Evolutionary conservation across 2,888 invertebrate species (phyloP), one percentile per base, ranked within the genome.

Genomic region (Biston stratarius): DNA sequence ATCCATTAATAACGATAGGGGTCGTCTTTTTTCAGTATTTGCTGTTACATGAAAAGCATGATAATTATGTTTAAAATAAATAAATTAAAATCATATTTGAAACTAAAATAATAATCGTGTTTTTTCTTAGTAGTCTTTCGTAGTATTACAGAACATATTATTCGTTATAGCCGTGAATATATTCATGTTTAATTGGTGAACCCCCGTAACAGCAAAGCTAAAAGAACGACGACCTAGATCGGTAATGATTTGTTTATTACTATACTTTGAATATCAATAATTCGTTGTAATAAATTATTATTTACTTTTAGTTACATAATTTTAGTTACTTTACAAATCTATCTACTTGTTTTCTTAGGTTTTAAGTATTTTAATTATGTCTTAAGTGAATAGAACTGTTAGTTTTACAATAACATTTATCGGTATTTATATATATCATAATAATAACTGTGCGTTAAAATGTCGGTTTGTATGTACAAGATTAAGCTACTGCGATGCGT

Each of bases 211-310:
- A 59, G 49, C 59, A 24, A 38, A 33, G 15, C 38, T 40, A 42
- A 58, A 49, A 42, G 12, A 58, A 45, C 38, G 33, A 49, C 49
- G 49, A 42, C 59, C 40, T 40, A 38, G 10, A 40, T 48, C 38
- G 48, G 15, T 40, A 38, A 24, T 59, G 47, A 24, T 59, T 49
- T n/a, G 77, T 81, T 77, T 84, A 81, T 82, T 79, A 82, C 71
- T 73, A 76, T 11, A 56, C 61, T 77, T 82, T 81, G 71, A 79
- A 82, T 85, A 87, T 86, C 82, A 83, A 82, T 90, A 92, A 84
- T 92, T 92, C 91, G 92, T 92, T 92, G 92, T 86, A 84, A 84
- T 89, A 86, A 81, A 82, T 87, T 84, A 84, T 81, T 85, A 84
- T 76, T 81, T 80, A 77, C 75, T 77, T 73, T 74, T 72, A 66